Evolutionary conservation across 2,888 invertebrate genomes (phyloP).

Genomic region (Cryptus viduatorius): DNA sequence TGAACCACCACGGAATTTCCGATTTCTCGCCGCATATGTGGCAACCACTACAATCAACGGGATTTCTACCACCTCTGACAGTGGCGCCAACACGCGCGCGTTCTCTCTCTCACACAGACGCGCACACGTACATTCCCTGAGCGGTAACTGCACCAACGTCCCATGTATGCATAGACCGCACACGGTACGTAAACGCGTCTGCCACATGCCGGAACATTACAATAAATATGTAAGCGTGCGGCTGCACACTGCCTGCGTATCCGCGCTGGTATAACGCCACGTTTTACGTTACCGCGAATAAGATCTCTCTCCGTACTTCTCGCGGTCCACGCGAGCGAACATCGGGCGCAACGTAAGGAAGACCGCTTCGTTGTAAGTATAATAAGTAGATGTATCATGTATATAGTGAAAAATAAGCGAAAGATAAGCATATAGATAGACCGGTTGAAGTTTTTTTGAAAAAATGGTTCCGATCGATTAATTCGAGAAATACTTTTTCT

Average conservation of each 20-base stretch:
- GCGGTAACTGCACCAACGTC: neutral
- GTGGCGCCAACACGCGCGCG: neutral
- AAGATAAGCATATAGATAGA: too few relatives aligned
- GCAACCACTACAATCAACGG: slow-evolving; percentile 13
- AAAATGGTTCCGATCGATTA: too few relatives aligned
- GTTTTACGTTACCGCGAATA: slow-evolving; percentile 8
- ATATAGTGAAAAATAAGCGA: too few relatives aligned
- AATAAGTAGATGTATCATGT: too few relatives aligned
- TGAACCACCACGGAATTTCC: slow-evolving; percentile 38
- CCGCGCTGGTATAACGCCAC: neutral
- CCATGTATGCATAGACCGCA: neutral
- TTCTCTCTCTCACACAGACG: too few relatives aligned
- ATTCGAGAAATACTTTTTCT: too few relatives aligned
- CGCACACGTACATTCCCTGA: neutral
- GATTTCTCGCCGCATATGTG: slow-evolving; percentile 39
- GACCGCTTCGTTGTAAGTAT: too few relatives aligned
- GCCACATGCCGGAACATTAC: slow-evolving; percentile 44
- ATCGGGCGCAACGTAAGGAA: too few relatives aligned
- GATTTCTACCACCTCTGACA: slow-evolving; percentile 9
- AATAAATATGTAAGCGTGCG: slow-evolving; percentile 46
- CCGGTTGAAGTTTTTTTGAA: too few relatives aligned
- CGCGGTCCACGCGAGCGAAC: too few relatives aligned
- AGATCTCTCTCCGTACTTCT: neutral
- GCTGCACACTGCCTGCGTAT: neutral
- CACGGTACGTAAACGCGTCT: neutral